Conservation (phyloP, 2,797 vertebrate species). For the Ctenopoma multispine region DNA sequence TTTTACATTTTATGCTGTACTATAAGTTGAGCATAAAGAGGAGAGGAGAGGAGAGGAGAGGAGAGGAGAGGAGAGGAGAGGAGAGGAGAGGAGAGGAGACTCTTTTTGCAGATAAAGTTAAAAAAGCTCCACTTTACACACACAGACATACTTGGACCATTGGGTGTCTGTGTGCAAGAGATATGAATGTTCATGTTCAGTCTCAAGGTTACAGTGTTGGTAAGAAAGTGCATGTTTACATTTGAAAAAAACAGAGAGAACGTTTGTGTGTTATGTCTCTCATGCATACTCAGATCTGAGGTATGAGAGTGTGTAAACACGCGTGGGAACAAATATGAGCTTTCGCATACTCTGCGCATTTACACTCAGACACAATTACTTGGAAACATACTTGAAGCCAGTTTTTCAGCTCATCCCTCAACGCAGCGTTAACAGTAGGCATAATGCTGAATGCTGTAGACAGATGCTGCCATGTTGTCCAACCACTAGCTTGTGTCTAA, state of each 20-base stretch:
- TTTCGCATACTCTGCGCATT: constrained; percentile 18
- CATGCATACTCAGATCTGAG: constrained; percentile 47
- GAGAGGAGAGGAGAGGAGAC: constrained; percentile 9
- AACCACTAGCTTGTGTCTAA: constrained; percentile 16
- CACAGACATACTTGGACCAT: constrained; percentile 43
- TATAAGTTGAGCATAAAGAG: not conserved
- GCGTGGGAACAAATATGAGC: constrained; percentile 35
- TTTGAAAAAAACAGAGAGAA: constrained; percentile 43
- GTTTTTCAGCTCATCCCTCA: constrained; percentile 65
- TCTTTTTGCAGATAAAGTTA: constrained; percentile 37
- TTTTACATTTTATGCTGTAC: not conserved
- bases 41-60: constrained; percentile 1
- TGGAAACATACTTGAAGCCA: constrained; percentile 42
- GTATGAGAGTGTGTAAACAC: constrained; percentile 47
- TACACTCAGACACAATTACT: not conserved
- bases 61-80: not conserved
- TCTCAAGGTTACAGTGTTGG: constrained; percentile 53
- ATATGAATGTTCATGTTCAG: constrained; percentile 56
- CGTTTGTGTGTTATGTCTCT: constrained; percentile 41
- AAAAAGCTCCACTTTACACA: constrained; percentile 51
- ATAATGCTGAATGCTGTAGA: constrained; percentile 32
- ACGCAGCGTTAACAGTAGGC: constrained; percentile 14
- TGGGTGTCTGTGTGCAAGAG: constrained; percentile 61
- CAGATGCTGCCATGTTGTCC: constrained; percentile 33
- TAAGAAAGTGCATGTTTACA: constrained; percentile 29